Evolutionary conservation across 2,888 invertebrate species (phyloP), one percentile per base, ranked within the genome.

Genomic region (Orthonychiurus folsomi): DNA sequence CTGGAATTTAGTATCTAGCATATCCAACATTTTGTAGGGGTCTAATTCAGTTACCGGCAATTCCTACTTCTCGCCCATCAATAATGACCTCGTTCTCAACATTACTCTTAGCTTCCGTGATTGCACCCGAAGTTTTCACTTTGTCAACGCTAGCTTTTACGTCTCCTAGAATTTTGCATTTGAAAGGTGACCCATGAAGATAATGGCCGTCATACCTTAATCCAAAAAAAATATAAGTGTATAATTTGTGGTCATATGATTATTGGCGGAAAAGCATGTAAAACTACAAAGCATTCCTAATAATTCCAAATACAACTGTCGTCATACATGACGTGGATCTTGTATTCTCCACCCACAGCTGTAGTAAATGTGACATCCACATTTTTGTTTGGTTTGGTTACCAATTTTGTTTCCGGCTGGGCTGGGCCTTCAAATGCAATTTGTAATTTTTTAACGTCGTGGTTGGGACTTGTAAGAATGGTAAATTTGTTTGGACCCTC

Each of bases 171-270:
- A 72, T 69, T 56, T 64, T 64, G 12, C 67, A 60, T 15, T 60
- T 63, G 65, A 67, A 69, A 25, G 72, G 72, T 53, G 67, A 67
- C 1, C 70, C 70, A 23, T 66, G 66, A 3, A 70, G 65, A 60
- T 72, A 68, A 60, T 70, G 69, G 52, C 68, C 69, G 56, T 70
- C 70, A n/a, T n/a, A n/a, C n/a, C n/a, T n/a, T n/a, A n/a, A n/a
- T n/a, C n/a, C n/a, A n/a, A n/a, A n/a, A n/a, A n/a, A n/a, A n/a
- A n/a, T n/a, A n/a, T n/a, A n/a, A n/a, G n/a, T n/a, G n/a, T n/a
- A n/a, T n/a, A n/a, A n/a, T n/a, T n/a, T n/a, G n/a, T n/a, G n/a
- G n/a, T n/a, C n/a, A n/a, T n/a, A n/a, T n/a, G n/a, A n/a, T n/a
- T n/a, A n/a, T n/a, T n/a, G n/a, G n/a, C n/a, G n/a, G n/a, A n/a